Conservation (phyloP, 92 coral and sea anemone genomes). For the Micromussa lordhowensis region DNA sequence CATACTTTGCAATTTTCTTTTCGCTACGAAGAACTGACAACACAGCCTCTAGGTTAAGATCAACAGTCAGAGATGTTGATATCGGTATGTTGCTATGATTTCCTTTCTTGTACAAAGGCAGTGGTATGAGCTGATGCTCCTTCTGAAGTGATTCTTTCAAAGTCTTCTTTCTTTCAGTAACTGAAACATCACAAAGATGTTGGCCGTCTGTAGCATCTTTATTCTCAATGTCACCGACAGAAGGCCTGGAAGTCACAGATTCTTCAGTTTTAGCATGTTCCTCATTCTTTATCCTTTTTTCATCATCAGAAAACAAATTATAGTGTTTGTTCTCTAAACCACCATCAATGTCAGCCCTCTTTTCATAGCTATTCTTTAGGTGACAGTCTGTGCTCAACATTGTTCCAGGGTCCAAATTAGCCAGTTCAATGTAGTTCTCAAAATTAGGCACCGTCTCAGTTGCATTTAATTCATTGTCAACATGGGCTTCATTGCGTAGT, state of each 20-base stretch:
- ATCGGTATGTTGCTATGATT: background rate
- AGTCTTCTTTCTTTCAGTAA: background rate
- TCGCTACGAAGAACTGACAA: conserved; percentile 10
- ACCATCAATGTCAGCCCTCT: background rate
- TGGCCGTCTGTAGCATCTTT: background rate
- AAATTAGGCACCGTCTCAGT: background rate
- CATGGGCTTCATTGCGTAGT: background rate
- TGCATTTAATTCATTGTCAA: background rate
- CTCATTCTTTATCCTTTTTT: background rate
- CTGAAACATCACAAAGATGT: background rate
- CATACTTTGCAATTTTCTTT: background rate
- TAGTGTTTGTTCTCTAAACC: background rate
- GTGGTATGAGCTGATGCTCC: background rate
- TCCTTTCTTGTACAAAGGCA: conserved; percentile 11
- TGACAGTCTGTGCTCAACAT: background rate
- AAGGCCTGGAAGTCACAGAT: background rate
- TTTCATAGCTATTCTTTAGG: background rate
- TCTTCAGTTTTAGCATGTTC: background rate
- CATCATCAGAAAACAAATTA: background rate
- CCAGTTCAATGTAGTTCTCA: background rate
- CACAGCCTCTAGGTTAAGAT: conserved; percentile 7
- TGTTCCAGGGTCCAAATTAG: background rate
- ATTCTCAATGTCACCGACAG: background rate
- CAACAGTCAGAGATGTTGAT: conserved; percentile 15
- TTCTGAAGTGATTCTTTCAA: background rate